A percentile compares a stretch with the other conserved stretches of the same genome.
Evolutionary conservation across 2,888 invertebrate genomes (phyloP).

Genomic region (Polyploca ridens): DNA sequence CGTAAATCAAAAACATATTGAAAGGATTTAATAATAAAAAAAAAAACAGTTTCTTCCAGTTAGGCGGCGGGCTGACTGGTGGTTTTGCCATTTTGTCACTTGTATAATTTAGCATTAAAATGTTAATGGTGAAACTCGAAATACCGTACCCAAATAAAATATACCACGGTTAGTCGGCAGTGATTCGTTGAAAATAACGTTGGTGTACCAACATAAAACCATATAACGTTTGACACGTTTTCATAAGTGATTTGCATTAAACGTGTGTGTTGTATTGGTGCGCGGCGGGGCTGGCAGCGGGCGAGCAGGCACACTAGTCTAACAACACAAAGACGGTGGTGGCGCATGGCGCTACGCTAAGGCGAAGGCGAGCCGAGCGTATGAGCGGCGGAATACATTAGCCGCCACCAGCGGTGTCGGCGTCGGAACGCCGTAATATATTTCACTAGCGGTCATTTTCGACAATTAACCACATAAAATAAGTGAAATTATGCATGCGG

Average conservation of each 20-base stretch:
- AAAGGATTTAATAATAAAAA: too few species aligned
- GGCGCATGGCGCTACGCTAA: slow-evolving; percentile 34
- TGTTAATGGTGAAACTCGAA: not conserved
- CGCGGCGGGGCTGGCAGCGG: slow-evolving; percentile 26
- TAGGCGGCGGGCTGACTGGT: too few species aligned
- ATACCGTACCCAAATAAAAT: slow-evolving; percentile 7
- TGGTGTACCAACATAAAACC: slow-evolving; percentile 16
- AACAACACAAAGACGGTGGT: slow-evolving; percentile 53
- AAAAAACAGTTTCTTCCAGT: too few species aligned
- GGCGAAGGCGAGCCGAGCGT: slow-evolving; percentile 71
- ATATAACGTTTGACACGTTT: slow-evolving; percentile 26
- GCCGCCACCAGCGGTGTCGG: slow-evolving; percentile 70
- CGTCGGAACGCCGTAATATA: slow-evolving; percentile 77
- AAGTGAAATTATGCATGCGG: slow-evolving; percentile 85
- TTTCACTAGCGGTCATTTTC: slow-evolving; percentile 84
- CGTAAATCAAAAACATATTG: too few species aligned
- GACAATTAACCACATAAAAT: slow-evolving; percentile 85
- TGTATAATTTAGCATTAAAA: not conserved
- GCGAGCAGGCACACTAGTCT: slow-evolving; percentile 35
- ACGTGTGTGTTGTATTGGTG: slow-evolving; percentile 32
- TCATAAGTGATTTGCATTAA: slow-evolving; percentile 41
- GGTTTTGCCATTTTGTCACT: too few species aligned
- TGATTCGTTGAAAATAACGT: slow-evolving; percentile 23
- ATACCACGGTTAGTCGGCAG: slow-evolving; percentile 12
- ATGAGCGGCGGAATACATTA: slow-evolving; percentile 79